Percentiles rank a stretch among this genome's conserved stretches.
Conservation (phyloP, 2,797 vertebrate species). For the Gallinago stenura region DNA sequence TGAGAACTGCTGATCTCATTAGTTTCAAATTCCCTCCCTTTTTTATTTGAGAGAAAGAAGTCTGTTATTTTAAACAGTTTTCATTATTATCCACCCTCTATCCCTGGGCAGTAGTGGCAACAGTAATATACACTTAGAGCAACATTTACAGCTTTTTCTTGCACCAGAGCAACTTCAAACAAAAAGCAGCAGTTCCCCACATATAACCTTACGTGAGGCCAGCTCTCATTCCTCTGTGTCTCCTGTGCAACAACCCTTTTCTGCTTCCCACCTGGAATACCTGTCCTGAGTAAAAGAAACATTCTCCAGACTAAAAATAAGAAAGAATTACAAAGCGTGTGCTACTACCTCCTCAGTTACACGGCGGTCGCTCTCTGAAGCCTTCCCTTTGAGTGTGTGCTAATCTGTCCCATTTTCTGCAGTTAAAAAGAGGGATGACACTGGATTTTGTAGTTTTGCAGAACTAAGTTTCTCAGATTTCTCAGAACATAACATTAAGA, state of each 20-base stretch:
- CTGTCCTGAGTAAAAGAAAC: background rate
- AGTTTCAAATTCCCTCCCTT: background rate
- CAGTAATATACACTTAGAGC: background rate
- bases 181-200: background rate
- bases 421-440: background rate
- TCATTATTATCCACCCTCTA: background rate
- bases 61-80: background rate
- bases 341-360: background rate
- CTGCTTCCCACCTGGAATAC: background rate
- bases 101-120: background rate
- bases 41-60: background rate
- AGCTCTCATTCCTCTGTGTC: background rate
- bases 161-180: background rate
- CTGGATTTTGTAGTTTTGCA: background rate
- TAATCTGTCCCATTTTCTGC: background rate
- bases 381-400: background rate
- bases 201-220: background rate
- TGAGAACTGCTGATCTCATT: accelerated
- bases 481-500: background rate
- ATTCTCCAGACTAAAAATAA: background rate
- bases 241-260: background rate
- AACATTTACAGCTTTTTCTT: background rate
- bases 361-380: background rate
- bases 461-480: background rate
- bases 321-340: background rate